Conservation (phyloP, 2,113 vertebrate genomes). For the Phyllopteryx taeniolatus region DNA sequence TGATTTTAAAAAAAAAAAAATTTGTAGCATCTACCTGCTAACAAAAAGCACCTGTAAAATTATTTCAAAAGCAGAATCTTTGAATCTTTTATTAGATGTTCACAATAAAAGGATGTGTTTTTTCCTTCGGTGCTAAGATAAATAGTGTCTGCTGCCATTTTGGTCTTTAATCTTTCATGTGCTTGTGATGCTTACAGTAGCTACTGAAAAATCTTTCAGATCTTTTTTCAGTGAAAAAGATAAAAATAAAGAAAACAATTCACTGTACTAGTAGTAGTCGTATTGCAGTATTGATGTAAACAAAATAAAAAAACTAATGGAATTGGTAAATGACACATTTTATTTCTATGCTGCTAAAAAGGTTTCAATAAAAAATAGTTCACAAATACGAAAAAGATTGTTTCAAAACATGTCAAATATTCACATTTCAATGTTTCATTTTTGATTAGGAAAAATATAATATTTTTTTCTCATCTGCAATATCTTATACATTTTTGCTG, state of each 20-base stretch:
- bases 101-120: background rate
- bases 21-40: constrained; percentile 18
- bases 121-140: background rate
- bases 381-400: background rate
- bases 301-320: background rate
- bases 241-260: background rate
- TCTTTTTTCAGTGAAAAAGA: background rate
- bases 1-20: background rate
- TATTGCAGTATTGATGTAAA: background rate
- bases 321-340: background rate
- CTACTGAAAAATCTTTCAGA: no score
- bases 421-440: background rate
- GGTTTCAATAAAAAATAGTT: background rate
- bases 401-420: background rate
- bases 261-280: background rate
- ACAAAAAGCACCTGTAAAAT: constrained; percentile 36
- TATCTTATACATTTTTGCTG: background rate
- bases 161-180: background rate
- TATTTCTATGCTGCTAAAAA: background rate
- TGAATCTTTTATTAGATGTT: background rate
- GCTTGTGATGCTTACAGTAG: background rate
- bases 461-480: background rate
- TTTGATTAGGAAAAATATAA: background rate
- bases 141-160: background rate
- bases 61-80: background rate